phyloP scores from a whole-genome alignment of 2,113 vertebrate genomes.

The Elephas maximus region DNA sequence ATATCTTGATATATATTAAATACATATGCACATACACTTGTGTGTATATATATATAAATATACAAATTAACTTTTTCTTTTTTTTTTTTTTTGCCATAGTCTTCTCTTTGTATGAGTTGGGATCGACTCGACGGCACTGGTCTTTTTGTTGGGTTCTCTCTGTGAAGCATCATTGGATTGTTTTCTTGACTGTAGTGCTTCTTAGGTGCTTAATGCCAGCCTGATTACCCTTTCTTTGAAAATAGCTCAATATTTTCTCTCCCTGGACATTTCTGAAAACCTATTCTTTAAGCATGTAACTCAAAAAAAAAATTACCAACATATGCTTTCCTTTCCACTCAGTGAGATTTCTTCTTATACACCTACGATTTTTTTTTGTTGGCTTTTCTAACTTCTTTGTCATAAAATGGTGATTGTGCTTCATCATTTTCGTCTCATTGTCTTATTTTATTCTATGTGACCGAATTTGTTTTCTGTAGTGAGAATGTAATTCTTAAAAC shows the following conservation, averaged over 20 bases:
- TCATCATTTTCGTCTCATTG: background rate
- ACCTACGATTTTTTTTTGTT: background rate
- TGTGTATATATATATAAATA: too few relatives aligned
- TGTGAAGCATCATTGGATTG: background rate
- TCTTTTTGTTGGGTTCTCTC: background rate
- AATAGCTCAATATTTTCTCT: background rate
- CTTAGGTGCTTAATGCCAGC: background rate
- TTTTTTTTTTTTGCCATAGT: too few relatives aligned
- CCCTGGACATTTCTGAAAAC: background rate
- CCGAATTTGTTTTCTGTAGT: background rate
- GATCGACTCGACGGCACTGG: too few relatives aligned
- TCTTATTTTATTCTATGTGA: background rate
- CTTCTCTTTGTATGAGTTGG: too few relatives aligned
- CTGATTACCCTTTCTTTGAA: background rate
- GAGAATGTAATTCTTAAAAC: conserved; percentile 1
- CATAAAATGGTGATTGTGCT: background rate
- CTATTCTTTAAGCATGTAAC: background rate
- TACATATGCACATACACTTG: too few relatives aligned
- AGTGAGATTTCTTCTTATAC: background rate
- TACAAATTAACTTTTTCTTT: too few relatives aligned
- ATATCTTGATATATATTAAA: background rate
- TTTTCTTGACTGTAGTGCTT: background rate
- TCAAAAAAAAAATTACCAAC: background rate
- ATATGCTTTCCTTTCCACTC: background rate
- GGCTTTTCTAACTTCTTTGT: background rate